Conservation (phyloP, 1,140 invertebrate genomes). For the Chionoecetes opilio region DNA sequence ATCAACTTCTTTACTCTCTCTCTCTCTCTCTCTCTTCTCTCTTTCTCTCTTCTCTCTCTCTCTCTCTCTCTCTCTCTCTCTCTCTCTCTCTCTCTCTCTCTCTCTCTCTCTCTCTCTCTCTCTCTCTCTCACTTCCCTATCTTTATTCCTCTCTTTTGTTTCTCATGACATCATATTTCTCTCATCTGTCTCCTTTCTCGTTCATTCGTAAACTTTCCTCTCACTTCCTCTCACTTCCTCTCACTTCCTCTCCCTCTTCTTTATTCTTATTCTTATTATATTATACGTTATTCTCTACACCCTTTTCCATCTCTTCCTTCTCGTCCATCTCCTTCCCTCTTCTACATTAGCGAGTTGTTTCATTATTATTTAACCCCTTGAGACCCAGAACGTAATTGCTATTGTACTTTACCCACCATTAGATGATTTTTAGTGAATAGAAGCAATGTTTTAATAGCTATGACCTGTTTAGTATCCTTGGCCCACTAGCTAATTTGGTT, state of each 20-base stretch:
- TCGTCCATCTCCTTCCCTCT: not conserved
- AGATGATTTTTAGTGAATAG: no score
- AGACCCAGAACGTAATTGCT: no score
- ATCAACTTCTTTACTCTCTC: not conserved
- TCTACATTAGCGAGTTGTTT: no score
- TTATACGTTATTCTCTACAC: not conserved
- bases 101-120: conserved; percentile 18
- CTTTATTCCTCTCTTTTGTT: not conserved
- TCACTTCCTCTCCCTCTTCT: not conserved
- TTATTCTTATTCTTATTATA: not conserved
- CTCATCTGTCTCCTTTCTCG: not conserved
- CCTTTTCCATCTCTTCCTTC: not conserved
- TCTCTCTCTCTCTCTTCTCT: not conserved
- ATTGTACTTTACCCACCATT: no score
- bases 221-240: not conserved
- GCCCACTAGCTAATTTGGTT: no score
- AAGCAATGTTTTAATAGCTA: no score
- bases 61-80: conserved; percentile 1
- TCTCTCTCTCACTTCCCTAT: not conserved
- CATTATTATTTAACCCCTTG: no score
- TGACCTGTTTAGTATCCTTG: no score
- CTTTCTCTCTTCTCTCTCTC: not conserved
- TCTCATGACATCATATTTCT: not conserved
- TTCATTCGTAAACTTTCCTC: not conserved
- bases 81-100: conserved; percentile 16